Evolutionary conservation across 2,888 invertebrate genomes (phyloP).

Genomic region (Gymnocheta viridis): DNA sequence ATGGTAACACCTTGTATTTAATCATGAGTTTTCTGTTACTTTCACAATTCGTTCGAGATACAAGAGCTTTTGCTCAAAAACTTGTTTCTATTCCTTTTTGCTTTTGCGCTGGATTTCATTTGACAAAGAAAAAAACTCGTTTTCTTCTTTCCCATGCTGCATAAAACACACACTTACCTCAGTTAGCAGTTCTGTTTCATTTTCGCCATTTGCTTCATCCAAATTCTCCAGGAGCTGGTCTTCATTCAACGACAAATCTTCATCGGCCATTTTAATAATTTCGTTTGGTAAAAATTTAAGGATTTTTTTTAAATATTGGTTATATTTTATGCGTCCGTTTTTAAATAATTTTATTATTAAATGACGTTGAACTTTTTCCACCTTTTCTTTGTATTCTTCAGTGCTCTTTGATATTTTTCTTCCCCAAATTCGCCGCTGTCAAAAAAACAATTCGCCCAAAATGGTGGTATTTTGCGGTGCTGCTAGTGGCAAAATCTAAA

Average conservation of each 20-base stretch:
- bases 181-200: constrained; percentile 81
- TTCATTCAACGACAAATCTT: constrained; percentile 82
- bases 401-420: constrained; percentile 44
- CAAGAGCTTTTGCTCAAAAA: constrained; percentile 73
- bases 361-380: constrained; percentile 61
- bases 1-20: constrained; percentile 47
- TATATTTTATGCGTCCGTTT: constrained; percentile 39
- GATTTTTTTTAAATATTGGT: constrained; percentile 26
- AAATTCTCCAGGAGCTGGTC: constrained; percentile 82
- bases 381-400: constrained; percentile 46
- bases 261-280: constrained; percentile 80
- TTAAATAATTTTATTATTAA: constrained; percentile 30
- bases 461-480: constrained; percentile 56
- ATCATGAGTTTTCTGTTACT: constrained; percentile 34
- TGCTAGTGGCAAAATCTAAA: constrained; percentile 49
- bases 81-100: constrained; percentile 72
- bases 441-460: constrained; percentile 62
- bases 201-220: constrained; percentile 82
- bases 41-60: constrained; percentile 22
- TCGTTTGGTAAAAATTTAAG: background rate
- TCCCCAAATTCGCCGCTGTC: constrained; percentile 53
- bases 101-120: constrained; percentile 44
- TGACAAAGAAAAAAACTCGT: constrained; percentile 70
- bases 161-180: constrained; percentile 77
- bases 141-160: constrained; percentile 59